Evolutionary conservation across 2,888 invertebrate species (phyloP).

Genomic region (Andrena hattorfiana): DNA sequence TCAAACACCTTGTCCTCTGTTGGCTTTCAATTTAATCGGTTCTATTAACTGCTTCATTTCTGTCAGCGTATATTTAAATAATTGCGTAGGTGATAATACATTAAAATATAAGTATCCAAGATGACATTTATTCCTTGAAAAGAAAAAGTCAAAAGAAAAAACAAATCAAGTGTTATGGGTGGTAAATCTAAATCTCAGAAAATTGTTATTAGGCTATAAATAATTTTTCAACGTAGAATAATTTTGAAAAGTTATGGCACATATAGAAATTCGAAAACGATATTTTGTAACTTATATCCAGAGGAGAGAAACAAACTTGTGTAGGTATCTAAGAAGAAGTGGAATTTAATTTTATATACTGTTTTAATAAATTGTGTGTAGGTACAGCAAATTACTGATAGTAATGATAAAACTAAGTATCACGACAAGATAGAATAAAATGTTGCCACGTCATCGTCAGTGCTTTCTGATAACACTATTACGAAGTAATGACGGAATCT

Average conservation of each 20-base stretch:
- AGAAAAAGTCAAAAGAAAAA: background rate
- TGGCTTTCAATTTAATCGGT: background rate
- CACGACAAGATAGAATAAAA: background rate
- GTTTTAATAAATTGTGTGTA: background rate
- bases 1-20: background rate
- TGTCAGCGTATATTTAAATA: background rate
- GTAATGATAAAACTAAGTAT: background rate
- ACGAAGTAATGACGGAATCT: background rate
- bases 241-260: background rate
- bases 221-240: background rate
- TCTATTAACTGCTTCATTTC: background rate
- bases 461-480: background rate
- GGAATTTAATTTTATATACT: background rate
- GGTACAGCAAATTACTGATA: background rate
- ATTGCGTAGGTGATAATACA: background rate
- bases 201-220: background rate
- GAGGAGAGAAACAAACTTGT: too few species aligned
- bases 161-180: background rate
- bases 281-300: too few species aligned
- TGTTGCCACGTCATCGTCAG: background rate
- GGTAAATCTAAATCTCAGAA: too few species aligned
- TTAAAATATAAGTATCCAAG: background rate
- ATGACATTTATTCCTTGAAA: background rate
- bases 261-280: background rate
- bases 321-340: too few species aligned